Evolutionary conservation across 2,797 vertebrate genomes (phyloP).

Genomic region (Thaleichthys pacificus): DNA sequence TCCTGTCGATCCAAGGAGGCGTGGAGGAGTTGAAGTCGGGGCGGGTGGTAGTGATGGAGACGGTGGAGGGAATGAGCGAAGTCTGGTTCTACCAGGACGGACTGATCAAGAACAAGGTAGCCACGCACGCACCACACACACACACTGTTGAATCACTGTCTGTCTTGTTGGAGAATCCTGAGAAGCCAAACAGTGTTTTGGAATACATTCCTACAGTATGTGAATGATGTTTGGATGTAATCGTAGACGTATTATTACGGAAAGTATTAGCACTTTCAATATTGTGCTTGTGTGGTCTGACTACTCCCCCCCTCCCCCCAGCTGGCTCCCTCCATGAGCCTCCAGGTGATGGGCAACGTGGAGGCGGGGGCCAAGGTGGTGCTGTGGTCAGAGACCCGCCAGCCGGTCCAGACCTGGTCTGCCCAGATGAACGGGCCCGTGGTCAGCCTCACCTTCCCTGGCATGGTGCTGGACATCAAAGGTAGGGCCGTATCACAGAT

Average conservation of each 20-base stretch:
- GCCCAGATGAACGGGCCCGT: slow-evolving; percentile 76
- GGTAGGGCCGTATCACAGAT: slow-evolving; percentile 70
- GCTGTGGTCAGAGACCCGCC: slow-evolving; percentile 86
- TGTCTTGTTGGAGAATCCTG: no score
- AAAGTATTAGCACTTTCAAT: background rate
- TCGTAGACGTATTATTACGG: background rate
- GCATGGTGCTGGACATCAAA: slow-evolving; percentile 88
- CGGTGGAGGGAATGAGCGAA: slow-evolving; percentile 77
- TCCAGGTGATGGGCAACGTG: slow-evolving; percentile 87
- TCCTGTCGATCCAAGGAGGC: slow-evolving; percentile 81
- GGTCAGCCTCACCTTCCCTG: slow-evolving; percentile 82
- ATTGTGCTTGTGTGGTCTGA: background rate
- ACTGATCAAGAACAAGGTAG: slow-evolving; percentile 91
- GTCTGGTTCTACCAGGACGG: slow-evolving; percentile 93
- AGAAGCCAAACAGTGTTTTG: background rate
- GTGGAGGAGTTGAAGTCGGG: slow-evolving; percentile 89
- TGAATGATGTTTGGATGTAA: background rate
- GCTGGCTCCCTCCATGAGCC: slow-evolving; percentile 83
- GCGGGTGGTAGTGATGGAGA: slow-evolving; percentile 80
- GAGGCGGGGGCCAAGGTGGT: slow-evolving; percentile 84
- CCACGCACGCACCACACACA: background rate
- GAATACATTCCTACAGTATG: background rate
- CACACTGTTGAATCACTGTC: no score
- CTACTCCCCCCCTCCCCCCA: slow-evolving; percentile 45
- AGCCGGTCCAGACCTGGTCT: slow-evolving; percentile 86